Evolutionary conservation across 1,140 invertebrate species (phyloP).

Genomic region (Ephestia elutella): DNA sequence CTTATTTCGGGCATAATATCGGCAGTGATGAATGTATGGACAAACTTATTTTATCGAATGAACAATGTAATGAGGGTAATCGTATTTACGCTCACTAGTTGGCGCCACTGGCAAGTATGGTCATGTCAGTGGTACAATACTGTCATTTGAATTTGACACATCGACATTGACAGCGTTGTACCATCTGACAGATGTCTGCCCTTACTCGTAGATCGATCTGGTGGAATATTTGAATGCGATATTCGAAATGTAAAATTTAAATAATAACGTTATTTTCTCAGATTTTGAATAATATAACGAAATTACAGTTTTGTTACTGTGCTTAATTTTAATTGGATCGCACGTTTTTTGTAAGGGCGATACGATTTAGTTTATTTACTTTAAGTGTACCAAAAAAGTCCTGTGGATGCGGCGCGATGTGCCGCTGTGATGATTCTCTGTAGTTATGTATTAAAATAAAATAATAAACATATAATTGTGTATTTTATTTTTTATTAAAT

Average conservation of each 20-base stretch:
- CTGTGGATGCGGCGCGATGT: constrained; percentile 8
- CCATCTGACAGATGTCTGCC: too few relatives aligned
- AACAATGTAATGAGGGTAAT: not conserved
- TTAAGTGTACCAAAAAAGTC: constrained; percentile 64
- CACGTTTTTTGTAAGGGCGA: constrained; percentile 6
- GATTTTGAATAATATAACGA: not conserved
- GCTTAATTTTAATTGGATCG: not conserved
- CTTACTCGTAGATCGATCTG: too few relatives aligned
- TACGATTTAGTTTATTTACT: constrained; percentile 14
- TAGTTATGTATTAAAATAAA: constrained; percentile 69
- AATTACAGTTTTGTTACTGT: not conserved
- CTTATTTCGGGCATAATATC: not conserved
- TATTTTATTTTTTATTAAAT: constrained; percentile 21
- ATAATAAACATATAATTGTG: constrained; percentile 47
- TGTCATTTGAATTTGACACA: too few relatives aligned
- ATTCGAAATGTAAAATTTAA: not conserved
- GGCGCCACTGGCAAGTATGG: too few relatives aligned
- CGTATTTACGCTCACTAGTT: too few relatives aligned
- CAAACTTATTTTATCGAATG: not conserved
- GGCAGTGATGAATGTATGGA: not conserved
- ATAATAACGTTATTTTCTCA: not conserved
- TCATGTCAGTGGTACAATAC: too few relatives aligned
- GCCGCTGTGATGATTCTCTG: constrained; percentile 55
- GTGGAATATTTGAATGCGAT: too few relatives aligned
- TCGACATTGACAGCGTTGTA: too few relatives aligned